A percentile compares a stretch with the other conserved stretches of the same genome.
phyloP scores from a whole-genome alignment of 2,797 vertebrate species.

The Rhadinocentrus ornatus region DNA sequence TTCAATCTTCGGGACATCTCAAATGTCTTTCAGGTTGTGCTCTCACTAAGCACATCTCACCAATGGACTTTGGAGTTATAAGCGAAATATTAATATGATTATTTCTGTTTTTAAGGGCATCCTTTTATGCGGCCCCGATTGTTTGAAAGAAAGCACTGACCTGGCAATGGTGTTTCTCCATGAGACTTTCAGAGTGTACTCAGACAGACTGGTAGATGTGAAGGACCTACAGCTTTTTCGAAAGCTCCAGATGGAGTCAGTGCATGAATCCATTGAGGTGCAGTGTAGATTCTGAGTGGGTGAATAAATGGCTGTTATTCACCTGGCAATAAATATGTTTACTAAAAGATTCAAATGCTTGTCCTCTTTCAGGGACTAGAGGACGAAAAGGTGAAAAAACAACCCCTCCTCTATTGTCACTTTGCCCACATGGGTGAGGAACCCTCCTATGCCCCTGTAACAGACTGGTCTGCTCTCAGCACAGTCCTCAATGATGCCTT shows the following conservation, averaged over 20 bases:
- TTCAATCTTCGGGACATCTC: slow-evolving; percentile 87
- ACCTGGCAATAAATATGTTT: slow-evolving; percentile 19
- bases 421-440: slow-evolving; percentile 73
- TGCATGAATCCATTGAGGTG: slow-evolving; percentile 85
- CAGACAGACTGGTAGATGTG: slow-evolving; percentile 84
- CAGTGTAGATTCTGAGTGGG: slow-evolving; percentile 24
- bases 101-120: slow-evolving; percentile 79
- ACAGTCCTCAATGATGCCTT: slow-evolving; percentile 78
- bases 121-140: slow-evolving; percentile 83
- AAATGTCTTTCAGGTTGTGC: slow-evolving; percentile 84
- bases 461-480: slow-evolving; percentile 80
- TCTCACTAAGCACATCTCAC: not conserved
- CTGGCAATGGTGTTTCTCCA: slow-evolving; percentile 83
- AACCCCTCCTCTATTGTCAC: slow-evolving; percentile 85
- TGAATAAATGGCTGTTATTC: slow-evolving; percentile 20
- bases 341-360: slow-evolving; percentile 11
- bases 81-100: slow-evolving; percentile 18
- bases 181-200: slow-evolving; percentile 84
- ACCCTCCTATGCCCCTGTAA: slow-evolving; percentile 79
- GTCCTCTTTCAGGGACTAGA: slow-evolving; percentile 77
- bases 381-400: slow-evolving; percentile 67
- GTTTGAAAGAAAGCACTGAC: slow-evolving; percentile 76
- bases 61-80: not conserved
- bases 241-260: slow-evolving; percentile 79
- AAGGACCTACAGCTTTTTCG: slow-evolving; percentile 82